A percentile compares a stretch with the other conserved stretches of the same genome.
These are phyloP conservation scores for Oceanodroma leucorhoa DNA, from an alignment of 2,797 vertebrate species.

Conservation along the genomic window DNA sequence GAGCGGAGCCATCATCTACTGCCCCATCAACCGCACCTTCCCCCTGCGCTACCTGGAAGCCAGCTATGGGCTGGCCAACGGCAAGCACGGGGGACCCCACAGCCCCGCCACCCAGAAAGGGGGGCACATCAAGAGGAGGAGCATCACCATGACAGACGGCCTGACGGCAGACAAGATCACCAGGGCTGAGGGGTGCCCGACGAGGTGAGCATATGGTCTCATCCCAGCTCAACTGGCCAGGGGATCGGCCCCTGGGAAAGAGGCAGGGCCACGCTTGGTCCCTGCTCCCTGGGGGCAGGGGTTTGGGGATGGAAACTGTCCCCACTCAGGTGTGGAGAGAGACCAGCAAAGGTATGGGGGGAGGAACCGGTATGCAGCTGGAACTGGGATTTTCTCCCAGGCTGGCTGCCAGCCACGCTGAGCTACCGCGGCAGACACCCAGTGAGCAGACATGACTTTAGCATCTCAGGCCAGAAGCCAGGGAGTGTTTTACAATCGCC, in stretches of 20 bases:
- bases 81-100: conserved; percentile 82
- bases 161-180: conserved; percentile 92
- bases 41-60: conserved; percentile 97
- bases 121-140: conserved; percentile 93
- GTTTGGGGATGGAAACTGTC: neutral
- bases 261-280: neutral
- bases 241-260: neutral
- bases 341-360: neutral
- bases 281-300: neutral
- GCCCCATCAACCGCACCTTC: conserved; percentile 93
- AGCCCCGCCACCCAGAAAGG: conserved; percentile 87
- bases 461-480: neutral
- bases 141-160: conserved; percentile 95
- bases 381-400: neutral
- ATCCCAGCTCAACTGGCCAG: neutral
- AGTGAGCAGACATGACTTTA: neutral
- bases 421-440: neutral
- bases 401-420: neutral
- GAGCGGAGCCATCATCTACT: conserved; percentile 90
- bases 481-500: conserved; percentile 5
- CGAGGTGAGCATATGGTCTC: conserved; percentile 78
- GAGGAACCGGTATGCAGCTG: neutral
- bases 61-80: conserved; percentile 87
- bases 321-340: accelerated
- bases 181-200: conserved; percentile 78